Evolutionary conservation across 2,888 invertebrate genomes (phyloP).

Genomic region (Mellilla xanthometata): DNA sequence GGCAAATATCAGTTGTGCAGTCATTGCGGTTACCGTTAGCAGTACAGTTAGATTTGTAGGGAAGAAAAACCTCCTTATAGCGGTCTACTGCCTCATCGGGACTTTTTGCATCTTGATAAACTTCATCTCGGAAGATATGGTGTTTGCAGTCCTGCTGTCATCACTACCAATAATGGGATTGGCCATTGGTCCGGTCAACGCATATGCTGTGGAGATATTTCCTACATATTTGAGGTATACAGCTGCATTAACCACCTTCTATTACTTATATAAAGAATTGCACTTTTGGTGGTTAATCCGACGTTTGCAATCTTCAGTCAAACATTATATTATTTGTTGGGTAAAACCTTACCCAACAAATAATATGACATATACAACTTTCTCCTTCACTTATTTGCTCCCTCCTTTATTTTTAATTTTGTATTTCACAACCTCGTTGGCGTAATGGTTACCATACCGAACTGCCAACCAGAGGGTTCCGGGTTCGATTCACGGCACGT

Average conservation of each 20-base stretch:
- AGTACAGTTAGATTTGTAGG: constrained; percentile 55
- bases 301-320: no score
- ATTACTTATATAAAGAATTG: no score
- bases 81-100: constrained; percentile 54
- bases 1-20: constrained; percentile 54
- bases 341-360: no score
- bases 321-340: no score
- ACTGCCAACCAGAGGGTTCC: no score
- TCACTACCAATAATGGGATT: constrained; percentile 59
- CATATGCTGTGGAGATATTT: constrained; percentile 69
- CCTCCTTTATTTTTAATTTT: no score
- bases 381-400: no score
- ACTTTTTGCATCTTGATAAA: constrained; percentile 59
- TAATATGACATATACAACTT: no score
- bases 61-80: constrained; percentile 61
- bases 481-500: no score
- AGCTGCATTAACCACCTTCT: constrained; percentile 8
- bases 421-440: no score
- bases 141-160: constrained; percentile 64
- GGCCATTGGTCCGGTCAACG: constrained; percentile 69
- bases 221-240: constrained; percentile 75
- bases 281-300: no score
- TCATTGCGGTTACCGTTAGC: constrained; percentile 11
- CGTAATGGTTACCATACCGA: no score
- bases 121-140: constrained; percentile 57